Conservation (phyloP, 2,888 invertebrate species). For the Zygothrica quintamaculata region DNA sequence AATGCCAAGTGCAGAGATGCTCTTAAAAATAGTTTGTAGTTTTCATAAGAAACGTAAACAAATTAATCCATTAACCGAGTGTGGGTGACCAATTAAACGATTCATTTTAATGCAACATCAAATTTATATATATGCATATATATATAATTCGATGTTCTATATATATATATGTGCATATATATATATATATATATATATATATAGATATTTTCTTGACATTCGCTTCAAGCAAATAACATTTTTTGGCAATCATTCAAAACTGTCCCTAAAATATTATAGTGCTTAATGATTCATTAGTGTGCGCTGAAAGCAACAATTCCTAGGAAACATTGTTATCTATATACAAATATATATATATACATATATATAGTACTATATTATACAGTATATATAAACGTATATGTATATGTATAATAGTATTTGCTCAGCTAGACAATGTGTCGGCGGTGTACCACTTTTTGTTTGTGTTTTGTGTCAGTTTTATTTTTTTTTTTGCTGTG, state of each 20-base stretch:
- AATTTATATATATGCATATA: too few species aligned
- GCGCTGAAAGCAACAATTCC: conserved; percentile 38
- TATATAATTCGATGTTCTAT: conserved; percentile 37
- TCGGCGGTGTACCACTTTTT: conserved; percentile 60
- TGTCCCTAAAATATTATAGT: conserved; percentile 51
- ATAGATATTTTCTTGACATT: too few species aligned
- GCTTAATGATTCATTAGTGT: conserved; percentile 73
- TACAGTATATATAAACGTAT: conserved; percentile 12
- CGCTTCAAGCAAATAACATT: not conserved
- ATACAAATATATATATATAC: conserved; percentile 27
- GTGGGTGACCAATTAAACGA: conserved; percentile 69
- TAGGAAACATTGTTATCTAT: conserved; percentile 45
- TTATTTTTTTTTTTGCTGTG: conserved; percentile 33
- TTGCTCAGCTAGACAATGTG: conserved; percentile 64
- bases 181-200: too few species aligned
- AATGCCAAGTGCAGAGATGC: conserved; percentile 67
- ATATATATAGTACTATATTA: conserved; percentile 18
- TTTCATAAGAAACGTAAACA: conserved; percentile 52
- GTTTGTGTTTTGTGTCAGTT: too few species aligned
- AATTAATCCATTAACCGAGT: conserved; percentile 71
- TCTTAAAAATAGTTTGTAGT: conserved; percentile 46
- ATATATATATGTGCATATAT: too few species aligned
- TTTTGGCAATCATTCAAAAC: conserved; percentile 17
- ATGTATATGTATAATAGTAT: conserved; percentile 20
- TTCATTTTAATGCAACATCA: conserved; percentile 65